These are phyloP conservation scores for Periplaneta americana DNA, from an alignment of 1,140 invertebrate genomes.

Conservation along the genomic window DNA sequence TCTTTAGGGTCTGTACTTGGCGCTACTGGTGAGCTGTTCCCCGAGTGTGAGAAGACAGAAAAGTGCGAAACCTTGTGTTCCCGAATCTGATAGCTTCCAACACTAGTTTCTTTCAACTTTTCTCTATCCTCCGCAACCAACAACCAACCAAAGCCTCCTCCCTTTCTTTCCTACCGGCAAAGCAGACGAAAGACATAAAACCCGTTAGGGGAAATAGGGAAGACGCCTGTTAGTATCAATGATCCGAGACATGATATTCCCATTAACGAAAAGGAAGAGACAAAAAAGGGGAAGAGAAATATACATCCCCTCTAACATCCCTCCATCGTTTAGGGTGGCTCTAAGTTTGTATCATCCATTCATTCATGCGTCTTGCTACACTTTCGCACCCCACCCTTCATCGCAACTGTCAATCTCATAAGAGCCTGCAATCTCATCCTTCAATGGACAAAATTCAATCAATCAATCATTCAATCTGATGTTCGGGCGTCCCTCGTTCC, in stretches of 20 bases:
- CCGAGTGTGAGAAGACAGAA: neutral
- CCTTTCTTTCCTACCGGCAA: neutral
- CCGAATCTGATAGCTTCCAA: neutral
- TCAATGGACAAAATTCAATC: neutral
- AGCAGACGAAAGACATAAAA: neutral
- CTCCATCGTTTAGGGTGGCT: neutral
- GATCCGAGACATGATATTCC: neutral
- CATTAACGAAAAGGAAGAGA: neutral
- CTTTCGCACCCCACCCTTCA: neutral
- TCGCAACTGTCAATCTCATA: neutral
- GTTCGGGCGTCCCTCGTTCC: neutral
- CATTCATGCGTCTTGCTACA: neutral
- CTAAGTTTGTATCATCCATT: neutral
- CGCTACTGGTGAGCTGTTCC: too few species aligned
- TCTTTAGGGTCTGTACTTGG: too few species aligned
- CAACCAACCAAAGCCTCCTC: neutral
- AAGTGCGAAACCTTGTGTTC: neutral
- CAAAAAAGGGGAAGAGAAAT: neutral
- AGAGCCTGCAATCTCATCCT: neutral
- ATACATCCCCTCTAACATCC: neutral
- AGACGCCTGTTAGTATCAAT: neutral
- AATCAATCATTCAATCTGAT: neutral
- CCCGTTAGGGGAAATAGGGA: neutral
- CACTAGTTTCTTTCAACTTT: neutral
- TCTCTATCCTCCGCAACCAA: neutral